phyloP scores from a whole-genome alignment of 1,140 invertebrate species.

The Drosophila leontia region DNA sequence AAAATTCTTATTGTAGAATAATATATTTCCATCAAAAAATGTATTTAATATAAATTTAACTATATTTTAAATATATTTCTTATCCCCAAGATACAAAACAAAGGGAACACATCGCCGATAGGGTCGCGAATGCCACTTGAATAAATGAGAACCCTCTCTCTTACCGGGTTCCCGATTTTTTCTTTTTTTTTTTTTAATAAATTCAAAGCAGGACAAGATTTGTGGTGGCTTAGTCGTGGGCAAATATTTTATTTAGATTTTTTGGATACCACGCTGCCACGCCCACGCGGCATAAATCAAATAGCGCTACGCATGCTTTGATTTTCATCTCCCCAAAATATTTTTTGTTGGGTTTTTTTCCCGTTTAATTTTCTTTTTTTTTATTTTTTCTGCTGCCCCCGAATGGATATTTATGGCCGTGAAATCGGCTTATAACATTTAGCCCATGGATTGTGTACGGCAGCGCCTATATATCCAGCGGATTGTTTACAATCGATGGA shows the following conservation, averaged over 20 bases:
- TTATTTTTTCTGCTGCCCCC: background rate
- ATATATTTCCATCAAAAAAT: no score
- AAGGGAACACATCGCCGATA: background rate
- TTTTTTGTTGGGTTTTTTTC: constrained; percentile 21
- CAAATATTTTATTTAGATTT: constrained; percentile 73
- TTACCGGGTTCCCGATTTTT: background rate
- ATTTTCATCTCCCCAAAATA: constrained; percentile 42
- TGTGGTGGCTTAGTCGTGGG: constrained; percentile 53
- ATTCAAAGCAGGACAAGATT: constrained; percentile 58
- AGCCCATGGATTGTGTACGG: constrained; percentile 4
- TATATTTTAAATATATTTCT: background rate
- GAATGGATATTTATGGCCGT: constrained; percentile 70
- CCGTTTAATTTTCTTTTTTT: background rate
- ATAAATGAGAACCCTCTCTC: background rate
- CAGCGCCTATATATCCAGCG: constrained; percentile 5
- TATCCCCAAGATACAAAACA: no score
- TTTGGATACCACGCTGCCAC: constrained; percentile 40
- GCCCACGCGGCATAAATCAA: constrained; percentile 66
- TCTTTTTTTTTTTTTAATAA: constrained; percentile 61
- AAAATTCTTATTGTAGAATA: no score
- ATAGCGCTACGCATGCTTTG: constrained; percentile 36
- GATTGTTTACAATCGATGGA: constrained; percentile 47
- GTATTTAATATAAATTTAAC: background rate
- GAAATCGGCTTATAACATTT: constrained; percentile 76
- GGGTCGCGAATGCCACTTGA: background rate